Evolutionary conservation across 1,140 invertebrate species (phyloP).

Genomic region (Lepeophtheirus salmonis): DNA sequence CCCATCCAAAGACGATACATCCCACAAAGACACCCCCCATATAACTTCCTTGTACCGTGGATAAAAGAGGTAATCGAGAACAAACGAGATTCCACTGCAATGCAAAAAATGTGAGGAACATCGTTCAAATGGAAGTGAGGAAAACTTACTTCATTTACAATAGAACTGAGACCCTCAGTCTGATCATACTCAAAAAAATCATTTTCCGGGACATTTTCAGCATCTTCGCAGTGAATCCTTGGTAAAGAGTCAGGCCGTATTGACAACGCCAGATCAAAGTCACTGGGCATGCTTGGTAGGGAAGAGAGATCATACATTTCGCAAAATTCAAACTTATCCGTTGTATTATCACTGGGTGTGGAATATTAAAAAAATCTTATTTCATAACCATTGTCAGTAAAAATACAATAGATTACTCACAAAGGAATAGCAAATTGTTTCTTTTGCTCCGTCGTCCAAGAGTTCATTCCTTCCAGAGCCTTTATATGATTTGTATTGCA

Average conservation of each 20-base stretch:
- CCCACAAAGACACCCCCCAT: constrained; percentile 24
- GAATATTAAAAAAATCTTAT: background rate
- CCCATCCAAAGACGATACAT: constrained; percentile 21
- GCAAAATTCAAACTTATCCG: constrained; percentile 3
- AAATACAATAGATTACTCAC: background rate
- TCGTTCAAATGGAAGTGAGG: background rate
- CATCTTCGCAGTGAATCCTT: constrained; percentile 3
- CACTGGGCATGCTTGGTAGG: background rate
- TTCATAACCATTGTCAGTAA: background rate
- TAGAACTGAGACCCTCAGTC: background rate
- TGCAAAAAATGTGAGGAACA: background rate
- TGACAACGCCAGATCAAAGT: background rate
- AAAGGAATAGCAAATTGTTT: constrained; percentile 4
- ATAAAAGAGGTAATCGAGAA: constrained; percentile 19
- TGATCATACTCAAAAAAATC: constrained; percentile 6
- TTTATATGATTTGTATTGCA: constrained; percentile 3
- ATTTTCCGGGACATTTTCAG: background rate
- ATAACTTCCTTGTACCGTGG: constrained; percentile 23
- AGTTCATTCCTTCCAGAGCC: background rate
- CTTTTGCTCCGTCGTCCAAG: constrained; percentile 11
- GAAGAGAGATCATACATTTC: constrained; percentile 7
- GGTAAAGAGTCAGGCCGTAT: background rate
- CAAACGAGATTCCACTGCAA: constrained; percentile 24
- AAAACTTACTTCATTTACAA: constrained; percentile 10
- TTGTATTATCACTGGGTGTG: background rate